Conservation (phyloP, 2,113 vertebrate genomes). For the Colossoma macropomum region DNA sequence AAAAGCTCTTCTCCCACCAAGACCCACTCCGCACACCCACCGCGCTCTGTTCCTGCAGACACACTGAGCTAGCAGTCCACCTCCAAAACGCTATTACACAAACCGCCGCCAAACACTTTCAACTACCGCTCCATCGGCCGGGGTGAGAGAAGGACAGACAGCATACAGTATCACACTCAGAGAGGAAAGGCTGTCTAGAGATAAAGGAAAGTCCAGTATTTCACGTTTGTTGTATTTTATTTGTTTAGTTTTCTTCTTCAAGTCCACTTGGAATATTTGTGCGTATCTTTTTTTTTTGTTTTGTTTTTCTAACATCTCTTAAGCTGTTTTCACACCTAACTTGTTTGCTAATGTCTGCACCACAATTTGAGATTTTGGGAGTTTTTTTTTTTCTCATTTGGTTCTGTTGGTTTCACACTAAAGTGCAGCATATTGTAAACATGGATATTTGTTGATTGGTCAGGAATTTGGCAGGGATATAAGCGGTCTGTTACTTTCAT, state of each 20-base stretch:
- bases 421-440: too few species aligned
- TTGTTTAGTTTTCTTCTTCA: background rate
- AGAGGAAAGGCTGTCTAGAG: background rate
- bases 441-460: too few species aligned
- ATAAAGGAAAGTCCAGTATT: background rate
- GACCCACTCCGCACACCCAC: constrained; percentile 46
- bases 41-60: constrained; percentile 45
- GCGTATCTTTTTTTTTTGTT: too few species aligned
- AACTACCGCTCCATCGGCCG: background rate
- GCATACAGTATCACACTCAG: background rate
- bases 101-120: background rate
- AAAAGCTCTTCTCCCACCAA: constrained; percentile 47
- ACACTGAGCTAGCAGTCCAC: constrained; percentile 46
- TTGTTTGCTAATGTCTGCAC: too few species aligned
- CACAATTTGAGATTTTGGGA: too few species aligned
- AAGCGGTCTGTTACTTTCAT: too few species aligned
- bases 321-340: too few species aligned
- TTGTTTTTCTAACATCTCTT: too few species aligned
- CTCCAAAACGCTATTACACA: background rate
- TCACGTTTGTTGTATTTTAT: background rate
- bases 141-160: background rate
- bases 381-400: too few species aligned
- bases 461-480: too few species aligned
- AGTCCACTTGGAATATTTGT: too few species aligned
- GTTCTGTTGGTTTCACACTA: too few species aligned